Percentiles rank a stretch among this genome's conserved stretches.
Conservation (phyloP, 2,888 invertebrate species). For the Crematogaster levior region DNA sequence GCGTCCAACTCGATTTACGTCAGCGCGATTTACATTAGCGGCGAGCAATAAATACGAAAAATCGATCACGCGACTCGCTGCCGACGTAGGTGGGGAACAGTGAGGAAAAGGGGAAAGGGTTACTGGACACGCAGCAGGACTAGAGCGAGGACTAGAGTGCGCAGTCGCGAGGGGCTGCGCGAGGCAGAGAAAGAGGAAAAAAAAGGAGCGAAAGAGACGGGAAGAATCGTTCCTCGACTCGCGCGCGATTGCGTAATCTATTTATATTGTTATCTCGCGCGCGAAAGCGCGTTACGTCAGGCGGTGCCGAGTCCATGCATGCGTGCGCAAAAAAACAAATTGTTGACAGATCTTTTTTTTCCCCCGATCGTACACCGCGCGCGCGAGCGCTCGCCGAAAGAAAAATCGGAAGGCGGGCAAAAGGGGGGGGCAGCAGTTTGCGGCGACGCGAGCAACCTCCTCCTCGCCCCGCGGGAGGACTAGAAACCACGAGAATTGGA, state of each 20-base stretch:
- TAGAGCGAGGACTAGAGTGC: not conserved
- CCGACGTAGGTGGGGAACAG: conserved; percentile 21
- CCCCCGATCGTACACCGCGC: conserved; percentile 22
- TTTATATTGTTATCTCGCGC: conserved; percentile 80
- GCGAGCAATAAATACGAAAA: conserved; percentile 70
- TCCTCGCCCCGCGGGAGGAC: conserved; percentile 57
- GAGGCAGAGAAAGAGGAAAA: conserved; percentile 54
- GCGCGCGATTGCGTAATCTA: conserved; percentile 80
- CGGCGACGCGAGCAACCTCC: conserved; percentile 52
- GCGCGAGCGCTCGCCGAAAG: not conserved
- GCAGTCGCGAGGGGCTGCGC: conserved; percentile 74
- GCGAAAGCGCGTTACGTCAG: conserved; percentile 72
- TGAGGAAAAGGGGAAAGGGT: not conserved
- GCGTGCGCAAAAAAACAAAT: conserved; percentile 69
- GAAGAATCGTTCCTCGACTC: conserved; percentile 57
- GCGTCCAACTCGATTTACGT: conserved; percentile 57
- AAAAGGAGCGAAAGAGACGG: not conserved
- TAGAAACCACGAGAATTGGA: conserved; percentile 74
- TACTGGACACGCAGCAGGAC: conserved; percentile 4
- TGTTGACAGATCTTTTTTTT: conserved; percentile 72
- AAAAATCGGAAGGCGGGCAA: not conserved
- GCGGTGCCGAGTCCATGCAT: conserved; percentile 57
- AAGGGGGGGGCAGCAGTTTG: not conserved
- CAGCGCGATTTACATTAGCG: conserved; percentile 60
- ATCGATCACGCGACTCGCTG: conserved; percentile 73